Conservation (phyloP, 2,888 invertebrate genomes). For the Sesia bembeciformis region DNA sequence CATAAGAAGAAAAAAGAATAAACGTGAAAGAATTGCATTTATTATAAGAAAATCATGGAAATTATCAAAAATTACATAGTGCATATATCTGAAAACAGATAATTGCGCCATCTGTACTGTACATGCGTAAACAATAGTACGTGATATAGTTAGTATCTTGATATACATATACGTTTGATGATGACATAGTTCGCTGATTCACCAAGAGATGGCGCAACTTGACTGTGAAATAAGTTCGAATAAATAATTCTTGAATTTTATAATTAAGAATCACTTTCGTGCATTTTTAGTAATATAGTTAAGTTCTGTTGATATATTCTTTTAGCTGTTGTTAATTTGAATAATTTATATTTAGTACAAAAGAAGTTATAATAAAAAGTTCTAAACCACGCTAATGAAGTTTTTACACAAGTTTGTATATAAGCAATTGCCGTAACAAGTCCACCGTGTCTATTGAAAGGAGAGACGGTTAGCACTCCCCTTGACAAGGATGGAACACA, state of each 20-base stretch:
- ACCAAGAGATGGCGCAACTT: not conserved
- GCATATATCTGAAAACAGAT: not conserved
- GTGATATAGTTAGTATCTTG: not conserved
- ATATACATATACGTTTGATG: not conserved
- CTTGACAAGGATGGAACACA: conserved; percentile 94
- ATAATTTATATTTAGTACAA: too few species aligned
- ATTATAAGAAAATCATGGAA: too few species aligned
- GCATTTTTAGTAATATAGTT: too few species aligned
- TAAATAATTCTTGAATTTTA: too few species aligned
- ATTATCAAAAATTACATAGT: too few species aligned
- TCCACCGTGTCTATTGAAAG: conserved; percentile 94
- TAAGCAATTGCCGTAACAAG: conserved; percentile 5
- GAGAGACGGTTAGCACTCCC: conserved; percentile 97
- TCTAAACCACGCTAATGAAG: conserved; percentile 13
- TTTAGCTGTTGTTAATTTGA: too few species aligned
- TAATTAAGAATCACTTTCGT: too few species aligned
- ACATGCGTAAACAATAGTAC: not conserved
- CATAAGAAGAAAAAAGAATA: too few species aligned
- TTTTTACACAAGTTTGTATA: conserved; percentile 15
- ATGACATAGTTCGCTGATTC: not conserved
- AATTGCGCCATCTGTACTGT: not conserved
- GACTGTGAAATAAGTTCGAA: too few species aligned
- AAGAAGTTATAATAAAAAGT: not conserved
- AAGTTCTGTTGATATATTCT: too few species aligned
- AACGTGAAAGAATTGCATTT: too few species aligned